These are phyloP conservation scores for Ailurus styani DNA, from an alignment of 2,113 vertebrate genomes.

Conservation along the genomic window DNA sequence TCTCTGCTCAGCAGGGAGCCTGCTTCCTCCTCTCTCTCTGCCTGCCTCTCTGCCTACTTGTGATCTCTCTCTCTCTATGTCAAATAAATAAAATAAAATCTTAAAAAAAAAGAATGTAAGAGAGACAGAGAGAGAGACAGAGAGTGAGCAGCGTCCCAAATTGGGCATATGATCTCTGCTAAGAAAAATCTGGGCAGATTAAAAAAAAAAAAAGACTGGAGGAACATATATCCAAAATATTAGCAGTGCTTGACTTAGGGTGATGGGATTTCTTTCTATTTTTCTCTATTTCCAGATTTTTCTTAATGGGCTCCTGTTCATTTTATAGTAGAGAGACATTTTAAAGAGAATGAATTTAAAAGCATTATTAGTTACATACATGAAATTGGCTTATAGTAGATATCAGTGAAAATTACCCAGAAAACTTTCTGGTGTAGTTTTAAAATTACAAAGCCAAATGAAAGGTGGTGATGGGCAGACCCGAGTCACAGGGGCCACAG, in stretches of 20 bases:
- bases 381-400: background rate
- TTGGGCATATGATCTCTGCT: background rate
- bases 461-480: background rate
- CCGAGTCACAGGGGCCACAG: background rate
- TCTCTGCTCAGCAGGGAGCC: too few relatives aligned
- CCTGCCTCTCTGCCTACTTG: too few relatives aligned
- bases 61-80: too few relatives aligned
- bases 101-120: too few relatives aligned
- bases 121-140: background rate
- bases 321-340: background rate
- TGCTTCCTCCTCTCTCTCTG: too few relatives aligned
- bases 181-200: background rate
- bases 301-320: background rate
- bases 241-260: background rate
- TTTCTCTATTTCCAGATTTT: constrained; percentile 10
- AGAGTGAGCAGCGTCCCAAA: background rate
- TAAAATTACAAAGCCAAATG: background rate
- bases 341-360: background rate
- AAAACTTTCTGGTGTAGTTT: background rate
- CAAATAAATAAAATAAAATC: too few relatives aligned
- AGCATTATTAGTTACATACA: background rate
- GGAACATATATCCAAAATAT: background rate
- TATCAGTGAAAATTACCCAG: background rate
- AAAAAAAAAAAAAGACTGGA: background rate
- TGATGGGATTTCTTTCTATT: background rate